These are phyloP conservation scores for Bos indicus DNA, from an alignment of 2,113 vertebrate species.

Conservation along the genomic window DNA sequence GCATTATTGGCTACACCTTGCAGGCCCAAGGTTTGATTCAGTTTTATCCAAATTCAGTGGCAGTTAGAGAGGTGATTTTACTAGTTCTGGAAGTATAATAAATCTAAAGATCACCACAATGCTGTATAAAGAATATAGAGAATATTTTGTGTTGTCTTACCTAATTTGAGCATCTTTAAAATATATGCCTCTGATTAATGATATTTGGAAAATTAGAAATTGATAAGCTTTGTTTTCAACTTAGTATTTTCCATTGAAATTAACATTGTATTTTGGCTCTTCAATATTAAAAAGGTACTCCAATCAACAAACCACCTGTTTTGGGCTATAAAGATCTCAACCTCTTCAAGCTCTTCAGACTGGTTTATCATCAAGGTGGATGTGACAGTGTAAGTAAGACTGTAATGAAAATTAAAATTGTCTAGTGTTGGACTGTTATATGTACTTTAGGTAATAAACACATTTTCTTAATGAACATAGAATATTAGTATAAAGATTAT, in stretches of 20 bases:
- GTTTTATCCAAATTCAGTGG: not conserved
- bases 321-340: conserved; percentile 98
- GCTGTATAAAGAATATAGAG: not conserved
- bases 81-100: not conserved
- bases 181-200: not conserved
- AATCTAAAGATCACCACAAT: not conserved
- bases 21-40: not conserved
- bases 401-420: not conserved
- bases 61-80: not conserved
- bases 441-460: not conserved
- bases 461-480: conserved; percentile 27
- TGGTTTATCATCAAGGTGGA: conserved; percentile 95
- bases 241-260: conserved; percentile 18
- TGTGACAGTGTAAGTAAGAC: conserved; percentile 91
- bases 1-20: not conserved
- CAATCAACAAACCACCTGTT: conserved; percentile 99
- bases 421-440: not conserved
- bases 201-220: not conserved
- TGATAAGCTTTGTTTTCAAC: conserved; percentile 14
- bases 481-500: conserved; percentile 22
- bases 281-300: conserved; percentile 86
- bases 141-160: not conserved
- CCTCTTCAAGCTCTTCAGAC: conserved; percentile 97
- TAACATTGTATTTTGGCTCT: conserved; percentile 33
- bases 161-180: not conserved